Percentiles rank a stretch among this genome's conserved stretches.
phyloP scores from a whole-genome alignment of 2,888 invertebrate species.

The Drosophila phalerata region DNA sequence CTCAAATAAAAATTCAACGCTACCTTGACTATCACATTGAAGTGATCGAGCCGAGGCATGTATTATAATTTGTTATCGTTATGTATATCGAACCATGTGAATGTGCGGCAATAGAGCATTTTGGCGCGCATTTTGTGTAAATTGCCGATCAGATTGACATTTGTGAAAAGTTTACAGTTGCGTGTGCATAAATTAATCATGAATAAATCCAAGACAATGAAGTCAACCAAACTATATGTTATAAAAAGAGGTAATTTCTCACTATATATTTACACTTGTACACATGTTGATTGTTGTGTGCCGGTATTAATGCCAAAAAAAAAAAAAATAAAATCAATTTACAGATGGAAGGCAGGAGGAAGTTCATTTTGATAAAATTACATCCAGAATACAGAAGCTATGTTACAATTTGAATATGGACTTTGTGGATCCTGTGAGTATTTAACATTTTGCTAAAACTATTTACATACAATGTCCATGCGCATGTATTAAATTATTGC shows the following conservation, averaged over 20 bases:
- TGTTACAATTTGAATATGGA: slow-evolving; percentile 98
- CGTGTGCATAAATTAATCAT: slow-evolving; percentile 24
- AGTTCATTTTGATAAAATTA: slow-evolving; percentile 99
- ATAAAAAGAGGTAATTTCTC: slow-evolving; percentile 86
- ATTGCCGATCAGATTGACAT: slow-evolving; percentile 1
- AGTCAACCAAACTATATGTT: slow-evolving; percentile 84
- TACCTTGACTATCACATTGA: slow-evolving; percentile 24
- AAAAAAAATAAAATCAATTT: slow-evolving; percentile 36
- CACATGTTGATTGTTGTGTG: background rate
- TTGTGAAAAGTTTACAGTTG: slow-evolving; percentile 2
- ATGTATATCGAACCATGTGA: slow-evolving; percentile 21
- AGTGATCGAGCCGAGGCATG: slow-evolving; percentile 20
- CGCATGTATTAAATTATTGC: background rate
- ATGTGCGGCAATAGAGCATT: slow-evolving; percentile 11
- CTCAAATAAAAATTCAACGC: slow-evolving; percentile 2
- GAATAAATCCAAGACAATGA: slow-evolving; percentile 43
- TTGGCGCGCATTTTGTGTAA: slow-evolving; percentile 43
- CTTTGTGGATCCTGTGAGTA: slow-evolving; percentile 96
- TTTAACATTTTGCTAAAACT: background rate
- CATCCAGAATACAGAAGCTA: slow-evolving; percentile 96
- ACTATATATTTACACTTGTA: background rate
- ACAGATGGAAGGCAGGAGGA: slow-evolving; percentile 95
- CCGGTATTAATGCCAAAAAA: no score
- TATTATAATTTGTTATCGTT: slow-evolving; percentile 1
- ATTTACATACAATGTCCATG: background rate